Evolutionary conservation across 2,113 vertebrate species (phyloP), one percentile per base, ranked within the genome.

Genomic region (Vombatus ursinus): DNA sequence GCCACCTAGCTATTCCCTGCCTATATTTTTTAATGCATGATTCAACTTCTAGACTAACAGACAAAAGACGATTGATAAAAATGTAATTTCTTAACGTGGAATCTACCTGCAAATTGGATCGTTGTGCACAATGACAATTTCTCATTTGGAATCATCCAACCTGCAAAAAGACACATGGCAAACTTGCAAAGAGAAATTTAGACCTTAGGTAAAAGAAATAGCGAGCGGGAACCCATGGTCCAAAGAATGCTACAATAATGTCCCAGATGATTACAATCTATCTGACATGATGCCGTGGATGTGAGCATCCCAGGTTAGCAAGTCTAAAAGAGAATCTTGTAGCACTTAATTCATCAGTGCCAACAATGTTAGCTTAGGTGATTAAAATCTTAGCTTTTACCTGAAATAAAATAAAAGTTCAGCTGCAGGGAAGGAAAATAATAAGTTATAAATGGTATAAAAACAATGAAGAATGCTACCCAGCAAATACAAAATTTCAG

Each of bases 151-250:
- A 68, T 90, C 92, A 94, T 49, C 28, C 61, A 96, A 44, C 50
- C 93, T 97, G 95, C 95, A 98, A 93, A 53, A 97, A 90, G 50
- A 57, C 97, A 95, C 95, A 96, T 93, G 95, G 97, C 94, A 96
- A 93, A 96, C 44, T 97, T 96, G 52, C 48, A n/a, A 92, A 96
- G 89, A 95, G 94, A 95, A 95, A 98, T 98, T 97, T 92, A 98
- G 94, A 90, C 93, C 97, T 96, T 98, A 98, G 94, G 77, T 94
- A 97, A 93, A 95, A 91, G 92, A 49, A 5, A 0, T 96, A 97
- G 98, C 98, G 98, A 98, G 98, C 98, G 98, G 97, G 98, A 98
- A 96, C 98, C 98, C 91, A 97, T 54, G 95, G 94, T 96, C 51
- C 84, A 96, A 98, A 97, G 50, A 97, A 92, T 95, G 93, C 77